Conservation (phyloP, 1,140 invertebrate genomes). For the Yoshiicerus persimilis region DNA sequence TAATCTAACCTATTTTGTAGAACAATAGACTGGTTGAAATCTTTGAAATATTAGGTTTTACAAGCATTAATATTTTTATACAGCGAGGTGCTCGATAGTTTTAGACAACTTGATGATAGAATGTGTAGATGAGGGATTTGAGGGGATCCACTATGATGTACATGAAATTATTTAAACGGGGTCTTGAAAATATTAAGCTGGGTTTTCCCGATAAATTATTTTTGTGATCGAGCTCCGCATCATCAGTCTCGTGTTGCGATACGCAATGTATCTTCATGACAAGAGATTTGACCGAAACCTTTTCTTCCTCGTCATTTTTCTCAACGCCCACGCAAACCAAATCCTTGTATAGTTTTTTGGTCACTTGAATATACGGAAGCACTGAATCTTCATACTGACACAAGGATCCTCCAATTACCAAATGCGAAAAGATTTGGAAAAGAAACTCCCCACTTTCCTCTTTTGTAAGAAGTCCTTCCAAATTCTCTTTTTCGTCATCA, state of each 20-base stretch:
- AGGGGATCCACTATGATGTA: constrained; percentile 38
- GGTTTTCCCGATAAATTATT: background rate
- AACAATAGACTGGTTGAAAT: no score
- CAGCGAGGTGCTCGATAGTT: no score
- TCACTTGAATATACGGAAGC: constrained; percentile 61
- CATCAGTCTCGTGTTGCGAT: background rate
- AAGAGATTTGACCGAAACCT: constrained; percentile 7
- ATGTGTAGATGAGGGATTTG: constrained; percentile 26
- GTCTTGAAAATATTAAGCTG: background rate
- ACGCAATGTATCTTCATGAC: constrained; percentile 32
- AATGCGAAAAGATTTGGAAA: constrained; percentile 62
- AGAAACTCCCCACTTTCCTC: constrained; percentile 63
- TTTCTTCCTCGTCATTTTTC: background rate
- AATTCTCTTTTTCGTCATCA: background rate
- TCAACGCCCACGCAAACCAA: constrained; percentile 52
- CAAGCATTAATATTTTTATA: no score
- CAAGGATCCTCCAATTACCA: constrained; percentile 63
- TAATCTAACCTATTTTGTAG: no score
- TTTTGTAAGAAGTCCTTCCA: background rate
- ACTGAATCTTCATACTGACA: constrained; percentile 66
- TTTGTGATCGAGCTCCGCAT: background rate
- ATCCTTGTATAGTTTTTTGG: constrained; percentile 65
- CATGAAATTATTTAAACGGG: constrained; percentile 42
- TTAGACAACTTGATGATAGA: constrained; percentile 42
- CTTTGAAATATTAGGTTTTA: no score